These are phyloP conservation scores for Rhagophthalmus giganteus DNA, from an alignment of 2,888 invertebrate genomes.

Conservation along the genomic window DNA sequence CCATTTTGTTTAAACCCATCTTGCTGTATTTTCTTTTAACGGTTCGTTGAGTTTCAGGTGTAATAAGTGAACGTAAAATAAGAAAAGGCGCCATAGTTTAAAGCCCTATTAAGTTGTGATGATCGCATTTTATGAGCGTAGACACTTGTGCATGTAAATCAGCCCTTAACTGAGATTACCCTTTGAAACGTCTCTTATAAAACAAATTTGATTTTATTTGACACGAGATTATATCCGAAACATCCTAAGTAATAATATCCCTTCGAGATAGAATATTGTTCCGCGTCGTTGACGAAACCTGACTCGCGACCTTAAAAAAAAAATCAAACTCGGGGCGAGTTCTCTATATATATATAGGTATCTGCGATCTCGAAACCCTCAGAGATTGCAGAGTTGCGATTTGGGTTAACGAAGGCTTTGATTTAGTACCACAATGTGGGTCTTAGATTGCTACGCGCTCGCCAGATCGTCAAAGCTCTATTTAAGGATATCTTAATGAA, in stretches of 20 bases:
- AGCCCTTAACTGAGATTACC: conserved; percentile 17
- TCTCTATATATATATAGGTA: too few relatives aligned
- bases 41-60: conserved; percentile 7
- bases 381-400: conserved; percentile 30
- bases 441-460: too few relatives aligned
- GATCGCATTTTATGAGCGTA: conserved; percentile 10
- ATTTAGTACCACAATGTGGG: conserved; percentile 24
- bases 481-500: too few relatives aligned
- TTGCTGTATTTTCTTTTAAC: conserved; percentile 1
- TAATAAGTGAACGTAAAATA: conserved; percentile 4
- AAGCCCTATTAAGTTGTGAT: conserved; percentile 14
- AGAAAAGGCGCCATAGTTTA: conserved; percentile 13
- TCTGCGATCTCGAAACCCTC: conserved; percentile 19
- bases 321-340: conserved; percentile 2
- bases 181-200: conserved; percentile 13
- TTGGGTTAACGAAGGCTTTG: conserved; percentile 28
- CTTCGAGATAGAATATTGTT: conserved; percentile 10
- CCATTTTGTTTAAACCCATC: not conserved
- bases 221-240: conserved; percentile 12
- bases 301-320: conserved; percentile 13
- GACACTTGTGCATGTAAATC: conserved; percentile 18
- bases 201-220: conserved; percentile 12
- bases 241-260: conserved; percentile 13
- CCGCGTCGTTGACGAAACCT: conserved; percentile 7
- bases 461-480: too few relatives aligned